These are phyloP conservation scores for Bombus picipes DNA, from an alignment of 1,140 invertebrate genomes.

Conservation along the genomic window DNA sequence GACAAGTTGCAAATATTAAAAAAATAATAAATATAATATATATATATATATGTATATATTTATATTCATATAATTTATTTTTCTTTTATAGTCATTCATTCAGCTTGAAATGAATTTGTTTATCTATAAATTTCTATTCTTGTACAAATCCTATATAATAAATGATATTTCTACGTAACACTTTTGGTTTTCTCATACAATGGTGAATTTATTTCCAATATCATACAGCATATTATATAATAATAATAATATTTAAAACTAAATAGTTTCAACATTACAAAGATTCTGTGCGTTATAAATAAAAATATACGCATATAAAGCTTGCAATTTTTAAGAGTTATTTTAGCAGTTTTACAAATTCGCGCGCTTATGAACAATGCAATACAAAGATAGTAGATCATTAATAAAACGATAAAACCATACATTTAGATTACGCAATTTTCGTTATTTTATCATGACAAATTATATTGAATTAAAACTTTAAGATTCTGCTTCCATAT, in stretches of 20 bases:
- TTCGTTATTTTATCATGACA: background rate
- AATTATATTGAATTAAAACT: background rate
- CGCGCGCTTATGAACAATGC: constrained; percentile 1
- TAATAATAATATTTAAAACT: background rate
- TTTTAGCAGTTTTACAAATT: background rate
- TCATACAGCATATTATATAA: background rate
- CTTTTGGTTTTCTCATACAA: too few species aligned
- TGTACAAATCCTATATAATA: too few species aligned
- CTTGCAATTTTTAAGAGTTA: background rate
- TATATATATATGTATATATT: too few species aligned
- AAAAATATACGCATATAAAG: background rate
- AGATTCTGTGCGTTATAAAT: background rate
- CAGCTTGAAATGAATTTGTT: background rate
- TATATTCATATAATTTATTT: too few species aligned
- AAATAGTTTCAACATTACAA: background rate
- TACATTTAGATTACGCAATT: background rate
- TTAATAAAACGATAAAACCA: background rate
- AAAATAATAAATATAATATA: too few species aligned
- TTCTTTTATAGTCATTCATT: background rate
- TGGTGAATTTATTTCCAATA: background rate
- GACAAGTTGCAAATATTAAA: too few species aligned
- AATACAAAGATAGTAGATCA: background rate
- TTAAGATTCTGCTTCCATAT: background rate
- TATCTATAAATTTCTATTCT: background rate
- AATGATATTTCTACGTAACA: too few species aligned